These are phyloP conservation scores for Diglossa brunneiventris DNA, from an alignment of 2,113 vertebrate genomes.

Conservation along the genomic window DNA sequence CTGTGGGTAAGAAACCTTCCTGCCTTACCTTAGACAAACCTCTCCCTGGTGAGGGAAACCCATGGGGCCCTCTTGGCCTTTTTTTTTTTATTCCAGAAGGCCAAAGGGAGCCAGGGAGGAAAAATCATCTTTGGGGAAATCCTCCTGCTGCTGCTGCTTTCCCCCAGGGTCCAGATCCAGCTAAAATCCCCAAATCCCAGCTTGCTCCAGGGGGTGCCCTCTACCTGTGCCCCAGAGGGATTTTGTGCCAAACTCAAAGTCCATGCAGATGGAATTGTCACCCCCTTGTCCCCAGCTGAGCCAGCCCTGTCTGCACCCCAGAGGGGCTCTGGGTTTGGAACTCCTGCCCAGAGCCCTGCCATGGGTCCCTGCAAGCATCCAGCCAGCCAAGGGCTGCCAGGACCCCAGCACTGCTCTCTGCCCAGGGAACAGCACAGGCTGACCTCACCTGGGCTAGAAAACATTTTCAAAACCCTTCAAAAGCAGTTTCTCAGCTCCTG, in stretches of 20 bases:
- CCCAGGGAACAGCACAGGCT: not conserved
- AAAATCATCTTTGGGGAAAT: not conserved
- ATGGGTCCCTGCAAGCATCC: not conserved
- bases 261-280: fast-evolving
- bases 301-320: not conserved
- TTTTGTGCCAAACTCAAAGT: not conserved
- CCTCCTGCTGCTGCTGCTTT: not conserved
- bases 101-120: not conserved
- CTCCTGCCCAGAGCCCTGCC: not conserved
- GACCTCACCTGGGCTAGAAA: not conserved
- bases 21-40: not conserved
- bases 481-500: not conserved
- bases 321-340: too few species aligned
- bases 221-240: too few species aligned
- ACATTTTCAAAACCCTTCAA: not conserved
- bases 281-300: not conserved
- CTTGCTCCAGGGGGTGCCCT: not conserved
- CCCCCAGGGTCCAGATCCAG: not conserved
- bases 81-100: not conserved
- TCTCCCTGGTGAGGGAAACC: not conserved
- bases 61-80: not conserved
- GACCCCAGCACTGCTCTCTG: not conserved
- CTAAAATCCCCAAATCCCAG: not conserved
- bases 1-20: not conserved
- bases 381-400: not conserved